phyloP scores from a whole-genome alignment of 2,888 invertebrate species.

The Hyalella azteca region DNA sequence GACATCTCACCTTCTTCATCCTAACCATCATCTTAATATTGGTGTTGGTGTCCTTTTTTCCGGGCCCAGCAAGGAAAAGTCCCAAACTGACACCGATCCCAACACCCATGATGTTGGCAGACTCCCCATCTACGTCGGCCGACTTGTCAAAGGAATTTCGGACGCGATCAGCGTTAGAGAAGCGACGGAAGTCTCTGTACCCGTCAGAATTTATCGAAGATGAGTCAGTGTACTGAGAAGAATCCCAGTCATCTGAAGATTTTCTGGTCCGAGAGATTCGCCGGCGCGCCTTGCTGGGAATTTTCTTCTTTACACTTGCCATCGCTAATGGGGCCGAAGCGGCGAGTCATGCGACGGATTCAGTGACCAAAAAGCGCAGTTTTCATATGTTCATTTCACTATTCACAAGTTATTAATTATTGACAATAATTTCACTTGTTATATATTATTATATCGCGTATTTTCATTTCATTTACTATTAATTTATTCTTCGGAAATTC shows the following conservation, averaged over 20 bases:
- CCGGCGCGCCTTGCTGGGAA: background rate
- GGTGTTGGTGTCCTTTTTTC: background rate
- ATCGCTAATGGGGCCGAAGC: background rate
- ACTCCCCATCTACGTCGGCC: background rate
- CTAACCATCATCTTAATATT: slow-evolving; percentile 28
- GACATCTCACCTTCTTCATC: slow-evolving; percentile 30
- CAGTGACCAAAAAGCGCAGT: background rate
- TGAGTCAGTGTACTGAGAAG: too few relatives aligned
- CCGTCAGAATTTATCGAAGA: background rate
- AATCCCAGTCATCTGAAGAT: background rate
- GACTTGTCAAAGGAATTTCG: background rate
- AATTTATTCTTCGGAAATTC: too few relatives aligned
- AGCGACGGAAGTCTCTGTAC: background rate
- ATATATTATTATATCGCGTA: too few relatives aligned
- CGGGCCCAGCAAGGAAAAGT: background rate
- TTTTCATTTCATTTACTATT: too few relatives aligned
- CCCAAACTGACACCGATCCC: slow-evolving; percentile 27
- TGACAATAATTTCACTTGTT: background rate
- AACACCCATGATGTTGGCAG: background rate
- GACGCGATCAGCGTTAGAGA: background rate
- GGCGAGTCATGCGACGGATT: background rate
- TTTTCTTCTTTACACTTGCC: background rate
- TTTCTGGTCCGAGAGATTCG: background rate
- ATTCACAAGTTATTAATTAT: background rate
- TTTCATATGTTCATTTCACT: background rate